These are phyloP conservation scores for Monomorium pharaonis DNA, from an alignment of 1,140 invertebrate species.

Conservation along the genomic window DNA sequence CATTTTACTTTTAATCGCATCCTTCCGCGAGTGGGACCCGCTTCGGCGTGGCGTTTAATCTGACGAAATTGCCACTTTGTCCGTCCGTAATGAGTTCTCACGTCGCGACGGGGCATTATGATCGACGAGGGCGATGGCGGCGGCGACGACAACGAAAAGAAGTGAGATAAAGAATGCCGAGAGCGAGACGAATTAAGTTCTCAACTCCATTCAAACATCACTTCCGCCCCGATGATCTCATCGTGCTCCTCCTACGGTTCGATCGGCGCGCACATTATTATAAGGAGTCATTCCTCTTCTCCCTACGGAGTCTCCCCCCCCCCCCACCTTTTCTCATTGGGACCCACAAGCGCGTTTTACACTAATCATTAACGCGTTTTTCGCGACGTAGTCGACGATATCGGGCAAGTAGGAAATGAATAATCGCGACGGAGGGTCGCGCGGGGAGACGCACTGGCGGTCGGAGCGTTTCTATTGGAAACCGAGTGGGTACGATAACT, in stretches of 20 bases:
- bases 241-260: slow-evolving; percentile 77
- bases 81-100: slow-evolving; percentile 59
- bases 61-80: slow-evolving; percentile 58
- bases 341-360: slow-evolving; percentile 18
- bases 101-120: slow-evolving; percentile 61
- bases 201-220: slow-evolving; percentile 83
- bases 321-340: not conserved
- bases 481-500: slow-evolving; percentile 71
- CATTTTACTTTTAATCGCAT: slow-evolving; percentile 38
- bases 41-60: slow-evolving; percentile 43
- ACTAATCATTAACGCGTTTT: slow-evolving; percentile 22
- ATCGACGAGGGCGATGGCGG: slow-evolving; percentile 49
- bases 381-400: slow-evolving; percentile 55
- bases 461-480: slow-evolving; percentile 56
- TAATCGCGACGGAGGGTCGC: slow-evolving; percentile 18
- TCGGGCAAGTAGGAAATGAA: slow-evolving; percentile 59
- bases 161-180: slow-evolving; percentile 55
- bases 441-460: not conserved
- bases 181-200: slow-evolving; percentile 80
- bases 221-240: slow-evolving; percentile 83
- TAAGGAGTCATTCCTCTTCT: slow-evolving; percentile 54
- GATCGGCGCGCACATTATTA: slow-evolving; percentile 65
- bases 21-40: not conserved
- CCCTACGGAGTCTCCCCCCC: not conserved
- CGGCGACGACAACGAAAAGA: slow-evolving; percentile 42